phyloP scores from a whole-genome alignment of 2,797 vertebrate species.

The Sebastes miniatus region DNA sequence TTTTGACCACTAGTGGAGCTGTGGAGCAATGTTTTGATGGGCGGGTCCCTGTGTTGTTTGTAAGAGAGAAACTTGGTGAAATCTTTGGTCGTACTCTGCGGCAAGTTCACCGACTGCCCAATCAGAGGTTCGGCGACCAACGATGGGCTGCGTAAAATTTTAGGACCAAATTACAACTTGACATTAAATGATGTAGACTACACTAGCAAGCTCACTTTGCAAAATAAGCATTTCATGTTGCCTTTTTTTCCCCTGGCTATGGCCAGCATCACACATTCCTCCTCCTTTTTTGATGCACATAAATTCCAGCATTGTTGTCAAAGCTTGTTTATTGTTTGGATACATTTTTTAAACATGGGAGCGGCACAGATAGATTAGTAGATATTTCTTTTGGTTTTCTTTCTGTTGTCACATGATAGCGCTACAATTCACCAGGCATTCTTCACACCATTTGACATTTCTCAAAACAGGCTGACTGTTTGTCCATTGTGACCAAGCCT shows the following conservation, averaged over 20 bases:
- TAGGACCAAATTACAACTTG: background rate
- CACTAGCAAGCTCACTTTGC: background rate
- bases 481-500: background rate
- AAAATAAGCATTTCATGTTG: background rate
- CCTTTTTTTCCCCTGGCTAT: background rate
- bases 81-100: background rate
- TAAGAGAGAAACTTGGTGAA: background rate
- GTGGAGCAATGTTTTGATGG: background rate
- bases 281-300: no score
- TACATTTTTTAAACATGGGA: background rate
- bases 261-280: background rate
- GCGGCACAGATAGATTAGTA: background rate
- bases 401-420: background rate
- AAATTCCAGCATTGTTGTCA: background rate
- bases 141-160: background rate
- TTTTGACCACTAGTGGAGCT: background rate
- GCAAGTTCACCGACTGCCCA: background rate
- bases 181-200: background rate
- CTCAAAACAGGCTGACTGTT: background rate
- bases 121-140: background rate
- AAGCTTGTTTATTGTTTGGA: background rate
- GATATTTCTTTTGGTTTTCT: background rate
- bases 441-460: background rate
- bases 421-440: background rate
- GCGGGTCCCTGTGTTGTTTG: background rate